Conservation (phyloP, 2,888 invertebrate genomes). For the Thereva nobilitata region DNA sequence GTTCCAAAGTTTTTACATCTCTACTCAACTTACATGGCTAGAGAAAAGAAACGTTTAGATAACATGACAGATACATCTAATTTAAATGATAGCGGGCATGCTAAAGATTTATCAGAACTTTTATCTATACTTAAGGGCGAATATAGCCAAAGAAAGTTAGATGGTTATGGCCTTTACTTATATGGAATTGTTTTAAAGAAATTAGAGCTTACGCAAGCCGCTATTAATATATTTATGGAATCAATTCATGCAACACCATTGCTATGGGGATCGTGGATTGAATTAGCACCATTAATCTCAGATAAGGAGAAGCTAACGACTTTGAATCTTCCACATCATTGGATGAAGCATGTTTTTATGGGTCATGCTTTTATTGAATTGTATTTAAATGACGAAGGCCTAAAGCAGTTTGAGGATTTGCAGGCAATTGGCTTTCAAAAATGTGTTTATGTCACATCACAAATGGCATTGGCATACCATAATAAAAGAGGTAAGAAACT, state of each 20-base stretch:
- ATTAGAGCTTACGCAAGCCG: constrained; percentile 77
- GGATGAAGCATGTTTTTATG: constrained; percentile 93
- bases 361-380: constrained; percentile 89
- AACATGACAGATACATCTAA: constrained; percentile 70
- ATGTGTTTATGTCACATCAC: constrained; percentile 87
- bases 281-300: constrained; percentile 81
- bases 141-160: constrained; percentile 67
- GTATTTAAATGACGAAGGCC: constrained; percentile 85
- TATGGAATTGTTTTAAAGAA: constrained; percentile 91
- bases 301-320: constrained; percentile 76
- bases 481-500: constrained; percentile 75
- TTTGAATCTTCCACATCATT: constrained; percentile 78
- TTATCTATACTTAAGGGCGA: constrained; percentile 64
- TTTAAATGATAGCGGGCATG: constrained; percentile 54
- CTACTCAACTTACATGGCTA: constrained; percentile 85
- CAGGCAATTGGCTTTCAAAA: constrained; percentile 80
- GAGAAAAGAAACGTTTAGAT: constrained; percentile 87
- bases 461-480: constrained; percentile 91
- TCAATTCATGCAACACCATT: constrained; percentile 79
- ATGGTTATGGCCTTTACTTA: constrained; percentile 86
- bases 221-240: constrained; percentile 77
- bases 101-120: constrained; percentile 62
- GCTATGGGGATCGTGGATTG: constrained; percentile 95
- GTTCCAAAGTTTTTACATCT: constrained; percentile 81
- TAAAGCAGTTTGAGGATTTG: constrained; percentile 79